Evolutionary conservation across 2,888 invertebrate species (phyloP), one percentile per base, ranked within the genome.

Genomic region (Parascotia fuliginaria): DNA sequence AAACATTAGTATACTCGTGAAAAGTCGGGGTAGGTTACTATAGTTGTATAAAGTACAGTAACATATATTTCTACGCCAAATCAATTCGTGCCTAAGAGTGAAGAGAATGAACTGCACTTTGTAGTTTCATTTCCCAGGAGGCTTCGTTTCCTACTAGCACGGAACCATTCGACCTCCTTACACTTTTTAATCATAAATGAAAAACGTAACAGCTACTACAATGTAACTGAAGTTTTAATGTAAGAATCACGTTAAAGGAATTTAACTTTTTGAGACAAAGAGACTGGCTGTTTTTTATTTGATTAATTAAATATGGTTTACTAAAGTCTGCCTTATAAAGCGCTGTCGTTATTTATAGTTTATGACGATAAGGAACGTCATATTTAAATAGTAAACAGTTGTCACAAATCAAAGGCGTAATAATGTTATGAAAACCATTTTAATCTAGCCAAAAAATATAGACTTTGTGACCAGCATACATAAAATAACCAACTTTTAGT

Each of bases 151-250:
- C 82, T 77, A 68, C 71, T 59, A 60, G 65, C 27, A 58, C 72
- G 83, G 86, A 85, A 85, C 74, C 73, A 68, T 73, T 79, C 75
- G 73, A 74, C 75, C 77, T 74, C 74, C 71, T 68, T 63, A 59
- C 70, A 72, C 59, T 75, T 78, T 80, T 81, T 81, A 83, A 81
- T 83, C 81, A 78, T 76, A 75, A 83, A 84, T 82, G 83, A 82
- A 84, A 79, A 80, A 77, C 78, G 75, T 70, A 13, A 31, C 31
- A 31, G 12, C 31, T 31, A 1, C 1, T 6, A 31, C 31, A 31
- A 13, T 28, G 22, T 32, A 32, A 41, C 9, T 19, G 32, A 43
- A 28, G 28, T 36, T 13, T 13, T 16, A 27, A 16, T 24, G 39
- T 16, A 0, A 9, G 9, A 15, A 11, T 11, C 15, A 11, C 14